These are phyloP conservation scores for Lucilia cuprina DNA, from an alignment of 1,140 invertebrate species.

Conservation along the genomic window DNA sequence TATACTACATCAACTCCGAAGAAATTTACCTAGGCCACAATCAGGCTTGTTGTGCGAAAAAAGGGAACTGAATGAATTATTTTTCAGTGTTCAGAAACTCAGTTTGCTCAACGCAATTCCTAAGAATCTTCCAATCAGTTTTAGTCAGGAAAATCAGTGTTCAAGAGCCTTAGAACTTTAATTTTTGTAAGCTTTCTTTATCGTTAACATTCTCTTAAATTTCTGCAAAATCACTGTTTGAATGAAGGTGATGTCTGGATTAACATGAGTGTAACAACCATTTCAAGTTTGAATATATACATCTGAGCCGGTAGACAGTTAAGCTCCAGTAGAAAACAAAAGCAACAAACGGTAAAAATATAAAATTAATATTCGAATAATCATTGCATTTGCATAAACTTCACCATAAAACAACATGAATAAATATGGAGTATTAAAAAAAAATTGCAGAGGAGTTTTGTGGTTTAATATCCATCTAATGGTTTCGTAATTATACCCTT, in stretches of 20 bases:
- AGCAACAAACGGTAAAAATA: neutral
- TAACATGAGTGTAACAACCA: neutral
- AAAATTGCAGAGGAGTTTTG: neutral
- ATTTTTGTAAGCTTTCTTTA: too few relatives aligned
- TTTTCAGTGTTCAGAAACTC: too few relatives aligned
- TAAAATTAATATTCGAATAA: neutral
- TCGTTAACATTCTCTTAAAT: too few relatives aligned
- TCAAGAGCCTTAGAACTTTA: too few relatives aligned
- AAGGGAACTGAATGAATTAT: too few relatives aligned
- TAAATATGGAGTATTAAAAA: neutral
- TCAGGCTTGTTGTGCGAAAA: too few relatives aligned
- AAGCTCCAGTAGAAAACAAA: neutral
- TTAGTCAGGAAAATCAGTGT: too few relatives aligned
- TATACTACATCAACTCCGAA: too few relatives aligned
- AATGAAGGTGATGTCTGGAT: neutral
- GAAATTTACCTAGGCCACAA: too few relatives aligned
- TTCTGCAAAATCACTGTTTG: neutral
- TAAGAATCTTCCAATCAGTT: too few relatives aligned
- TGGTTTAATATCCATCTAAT: conserved; percentile 44
- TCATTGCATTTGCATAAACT: conserved; percentile 11
- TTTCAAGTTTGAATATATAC: neutral
- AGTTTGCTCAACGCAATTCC: too few relatives aligned
- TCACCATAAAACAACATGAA: neutral
- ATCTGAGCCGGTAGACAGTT: neutral
- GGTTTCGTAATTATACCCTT: conserved; percentile 55